Percentiles rank a stretch among this genome's conserved stretches.
phyloP scores from a whole-genome alignment of 2,888 invertebrate genomes.

The Cistogaster globosa region DNA sequence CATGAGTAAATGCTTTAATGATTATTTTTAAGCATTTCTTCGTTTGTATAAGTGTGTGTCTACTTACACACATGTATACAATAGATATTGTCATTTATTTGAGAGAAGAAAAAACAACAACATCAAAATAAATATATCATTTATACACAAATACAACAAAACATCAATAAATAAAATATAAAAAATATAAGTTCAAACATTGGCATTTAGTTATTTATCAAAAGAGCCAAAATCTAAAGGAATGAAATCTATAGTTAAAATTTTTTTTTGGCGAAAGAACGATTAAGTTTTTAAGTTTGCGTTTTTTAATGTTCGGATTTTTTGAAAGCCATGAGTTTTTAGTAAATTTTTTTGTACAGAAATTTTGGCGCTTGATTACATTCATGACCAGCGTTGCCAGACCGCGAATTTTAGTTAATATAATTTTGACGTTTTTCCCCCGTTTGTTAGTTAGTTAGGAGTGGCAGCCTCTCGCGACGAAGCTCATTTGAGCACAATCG shows the following conservation, averaged over 20 bases:
- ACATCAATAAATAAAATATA: slow-evolving; percentile 56
- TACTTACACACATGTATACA: neutral
- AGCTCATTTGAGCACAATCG: too few species aligned
- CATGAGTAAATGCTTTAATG: slow-evolving; percentile 63
- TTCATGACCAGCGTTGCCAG: too few species aligned
- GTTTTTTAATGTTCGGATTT: too few species aligned
- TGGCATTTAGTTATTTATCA: slow-evolving; percentile 67
- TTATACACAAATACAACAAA: slow-evolving; percentile 35
- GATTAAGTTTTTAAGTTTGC: too few species aligned
- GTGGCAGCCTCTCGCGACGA: too few species aligned
- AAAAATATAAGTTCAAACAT: slow-evolving; percentile 60
- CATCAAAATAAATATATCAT: slow-evolving; percentile 28
- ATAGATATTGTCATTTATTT: slow-evolving; percentile 45
- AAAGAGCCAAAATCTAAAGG: slow-evolving; percentile 33
- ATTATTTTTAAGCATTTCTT: slow-evolving; percentile 33
- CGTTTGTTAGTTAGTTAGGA: too few species aligned
- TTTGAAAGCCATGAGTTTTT: too few species aligned
- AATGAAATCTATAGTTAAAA: slow-evolving; percentile 3
- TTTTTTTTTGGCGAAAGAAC: too few species aligned
- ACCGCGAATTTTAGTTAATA: too few species aligned
- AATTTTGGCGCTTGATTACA: too few species aligned
- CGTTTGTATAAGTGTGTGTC: slow-evolving; percentile 2
- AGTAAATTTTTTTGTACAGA: too few species aligned
- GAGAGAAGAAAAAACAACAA: slow-evolving; percentile 6
- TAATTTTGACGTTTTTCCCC: too few species aligned